phyloP scores from a whole-genome alignment of 1,140 invertebrate genomes.

The Cydia amplana region DNA sequence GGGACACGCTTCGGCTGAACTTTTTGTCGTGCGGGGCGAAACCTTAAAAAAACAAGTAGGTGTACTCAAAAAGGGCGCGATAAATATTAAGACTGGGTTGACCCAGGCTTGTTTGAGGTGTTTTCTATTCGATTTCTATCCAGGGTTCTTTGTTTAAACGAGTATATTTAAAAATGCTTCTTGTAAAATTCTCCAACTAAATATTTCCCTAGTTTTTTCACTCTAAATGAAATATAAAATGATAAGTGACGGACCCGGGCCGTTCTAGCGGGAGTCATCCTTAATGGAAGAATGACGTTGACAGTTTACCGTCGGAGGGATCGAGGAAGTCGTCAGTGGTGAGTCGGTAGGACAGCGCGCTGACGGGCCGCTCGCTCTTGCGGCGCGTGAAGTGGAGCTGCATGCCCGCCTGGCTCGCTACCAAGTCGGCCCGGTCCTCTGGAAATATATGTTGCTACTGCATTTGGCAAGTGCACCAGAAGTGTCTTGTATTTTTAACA shows the following conservation, averaged over 20 bases:
- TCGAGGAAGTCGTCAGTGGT: constrained; percentile 44
- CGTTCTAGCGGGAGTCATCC: too few species aligned
- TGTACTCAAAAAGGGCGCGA: not conserved
- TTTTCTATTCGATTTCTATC: not conserved
- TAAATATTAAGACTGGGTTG: not conserved
- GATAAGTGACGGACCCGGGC: too few species aligned
- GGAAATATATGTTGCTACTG: constrained; percentile 35
- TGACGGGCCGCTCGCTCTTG: constrained; percentile 44
- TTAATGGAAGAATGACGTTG: too few species aligned
- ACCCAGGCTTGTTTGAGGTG: not conserved
- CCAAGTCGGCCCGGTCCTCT: constrained; percentile 64
- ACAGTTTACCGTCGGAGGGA: constrained; percentile 42
- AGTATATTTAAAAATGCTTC: not conserved
- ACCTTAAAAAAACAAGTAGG: constrained; percentile 1
- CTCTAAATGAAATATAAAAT: too few species aligned
- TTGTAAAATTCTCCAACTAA: not conserved
- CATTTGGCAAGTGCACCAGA: constrained; percentile 23
- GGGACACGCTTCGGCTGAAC: constrained; percentile 54
- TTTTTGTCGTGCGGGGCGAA: constrained; percentile 30
- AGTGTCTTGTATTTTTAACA: not conserved
- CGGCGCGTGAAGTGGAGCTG: constrained; percentile 42
- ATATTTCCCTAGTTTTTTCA: too few species aligned
- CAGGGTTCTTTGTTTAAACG: too few species aligned
- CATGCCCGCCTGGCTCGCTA: constrained; percentile 35
- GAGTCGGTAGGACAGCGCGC: constrained; percentile 55